phyloP scores from a whole-genome alignment of 2,888 invertebrate genomes.

The Eupsilia transversa region DNA sequence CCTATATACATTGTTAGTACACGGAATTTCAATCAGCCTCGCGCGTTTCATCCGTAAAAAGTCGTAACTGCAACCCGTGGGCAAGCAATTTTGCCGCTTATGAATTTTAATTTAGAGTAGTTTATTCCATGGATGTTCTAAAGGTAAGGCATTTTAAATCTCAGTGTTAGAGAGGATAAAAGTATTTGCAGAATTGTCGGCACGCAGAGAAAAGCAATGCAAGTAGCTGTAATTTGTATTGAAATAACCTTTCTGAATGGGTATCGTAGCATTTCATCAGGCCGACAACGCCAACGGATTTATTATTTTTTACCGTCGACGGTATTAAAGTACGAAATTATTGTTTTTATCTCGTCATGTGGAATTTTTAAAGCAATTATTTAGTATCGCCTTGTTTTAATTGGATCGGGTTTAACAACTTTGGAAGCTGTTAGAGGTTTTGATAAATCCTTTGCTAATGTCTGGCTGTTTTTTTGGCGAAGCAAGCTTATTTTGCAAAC shows the following conservation, averaged over 20 bases:
- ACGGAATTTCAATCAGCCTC: constrained; percentile 89
- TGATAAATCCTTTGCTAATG: constrained; percentile 69
- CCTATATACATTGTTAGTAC: constrained; percentile 87
- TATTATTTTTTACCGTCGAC: constrained; percentile 88
- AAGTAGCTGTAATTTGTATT: constrained; percentile 90
- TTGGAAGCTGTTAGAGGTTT: constrained; percentile 79
- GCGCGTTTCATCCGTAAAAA: constrained; percentile 39
- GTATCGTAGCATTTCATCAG: constrained; percentile 89
- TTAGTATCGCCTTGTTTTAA: constrained; percentile 87
- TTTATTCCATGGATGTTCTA: constrained; percentile 44
- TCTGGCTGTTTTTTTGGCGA: constrained; percentile 64
- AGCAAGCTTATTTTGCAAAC: constrained; percentile 56
- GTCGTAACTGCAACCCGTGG: constrained; percentile 48
- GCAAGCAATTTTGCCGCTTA: constrained; percentile 57
- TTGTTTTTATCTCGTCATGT: constrained; percentile 89
- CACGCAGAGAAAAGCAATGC: constrained; percentile 85
- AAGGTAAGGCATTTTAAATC: constrained; percentile 65
- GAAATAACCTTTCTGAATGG: constrained; percentile 89
- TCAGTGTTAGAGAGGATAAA: constrained; percentile 83
- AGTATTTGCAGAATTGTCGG: constrained; percentile 90
- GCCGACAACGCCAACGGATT: constrained; percentile 82
- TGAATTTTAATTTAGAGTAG: constrained; percentile 38
- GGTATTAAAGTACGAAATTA: constrained; percentile 89
- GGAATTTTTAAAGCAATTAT: constrained; percentile 90
- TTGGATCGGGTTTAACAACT: constrained; percentile 88